Conservation (phyloP, 2,888 invertebrate genomes). For the Patella ulyssiponensis region DNA sequence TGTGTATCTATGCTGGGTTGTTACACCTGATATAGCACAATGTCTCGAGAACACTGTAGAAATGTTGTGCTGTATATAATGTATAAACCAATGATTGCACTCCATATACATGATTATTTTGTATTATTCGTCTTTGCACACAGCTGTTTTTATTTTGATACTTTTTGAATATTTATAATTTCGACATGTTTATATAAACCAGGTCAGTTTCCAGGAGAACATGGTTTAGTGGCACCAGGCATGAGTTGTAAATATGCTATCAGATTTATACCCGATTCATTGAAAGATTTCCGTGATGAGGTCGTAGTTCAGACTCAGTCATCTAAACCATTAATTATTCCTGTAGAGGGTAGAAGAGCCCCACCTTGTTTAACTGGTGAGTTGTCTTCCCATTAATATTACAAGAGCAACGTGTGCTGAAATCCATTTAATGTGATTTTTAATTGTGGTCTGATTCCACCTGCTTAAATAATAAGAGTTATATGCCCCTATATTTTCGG, state of each 20-base stretch:
- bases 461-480: too few relatives aligned
- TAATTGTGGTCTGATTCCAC: too few relatives aligned
- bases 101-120: too few relatives aligned
- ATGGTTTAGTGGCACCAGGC: slow-evolving; percentile 71
- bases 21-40: too few relatives aligned
- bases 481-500: too few relatives aligned
- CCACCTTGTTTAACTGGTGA: slow-evolving; percentile 68
- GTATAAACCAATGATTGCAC: too few relatives aligned
- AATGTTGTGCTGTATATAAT: too few relatives aligned
- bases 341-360: slow-evolving; percentile 61
- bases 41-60: too few relatives aligned
- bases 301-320: slow-evolving; percentile 69
- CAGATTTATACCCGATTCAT: slow-evolving; percentile 70
- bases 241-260: slow-evolving; percentile 70
- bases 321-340: slow-evolving; percentile 56
- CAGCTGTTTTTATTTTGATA: too few relatives aligned
- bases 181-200: neutral
- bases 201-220: slow-evolving; percentile 72
- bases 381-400: slow-evolving; percentile 27
- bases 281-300: slow-evolving; percentile 68
- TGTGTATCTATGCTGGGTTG: too few relatives aligned
- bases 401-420: neutral
- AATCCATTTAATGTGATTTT: neutral
- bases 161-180: too few relatives aligned
- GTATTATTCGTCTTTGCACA: too few relatives aligned